phyloP scores from a whole-genome alignment of 2,113 vertebrate species.

The Solea solea region DNA sequence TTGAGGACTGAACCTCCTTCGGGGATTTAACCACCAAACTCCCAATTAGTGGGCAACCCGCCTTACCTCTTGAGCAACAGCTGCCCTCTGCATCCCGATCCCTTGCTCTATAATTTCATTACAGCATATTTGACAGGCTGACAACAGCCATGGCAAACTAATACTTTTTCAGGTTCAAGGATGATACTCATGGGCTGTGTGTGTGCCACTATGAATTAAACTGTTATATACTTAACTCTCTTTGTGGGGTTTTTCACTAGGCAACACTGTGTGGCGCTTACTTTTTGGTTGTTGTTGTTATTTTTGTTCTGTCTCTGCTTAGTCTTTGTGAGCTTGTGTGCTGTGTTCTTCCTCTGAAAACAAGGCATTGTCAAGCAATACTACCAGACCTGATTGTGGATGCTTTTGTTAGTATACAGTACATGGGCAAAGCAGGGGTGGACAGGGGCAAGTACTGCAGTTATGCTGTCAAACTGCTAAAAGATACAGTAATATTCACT shows the following conservation, averaged over 20 bases:
- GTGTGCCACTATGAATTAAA: constrained; percentile 12
- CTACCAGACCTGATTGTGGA: no score
- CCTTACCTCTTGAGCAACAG: neutral
- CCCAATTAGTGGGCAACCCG: neutral
- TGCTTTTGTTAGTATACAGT: no score
- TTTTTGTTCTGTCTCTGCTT: no score
- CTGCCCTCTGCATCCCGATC: neutral
- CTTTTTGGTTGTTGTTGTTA: no score
- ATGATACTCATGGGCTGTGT: constrained; percentile 28
- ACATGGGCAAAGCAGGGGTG: no score
- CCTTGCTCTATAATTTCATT: constrained; percentile 23
- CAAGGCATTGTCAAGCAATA: no score
- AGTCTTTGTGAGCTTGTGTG: no score
- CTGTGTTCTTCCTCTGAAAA: no score
- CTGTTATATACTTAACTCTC: neutral
- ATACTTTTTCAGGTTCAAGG: constrained; percentile 40
- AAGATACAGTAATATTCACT: no score
- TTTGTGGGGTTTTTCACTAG: constrained; percentile 4
- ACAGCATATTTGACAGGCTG: constrained; percentile 40
- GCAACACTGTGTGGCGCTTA: neutral
- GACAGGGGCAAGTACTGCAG: no score
- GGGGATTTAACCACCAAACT: neutral
- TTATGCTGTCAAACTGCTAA: no score
- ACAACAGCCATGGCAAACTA: constrained; percentile 26
- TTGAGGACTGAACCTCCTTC: neutral